phyloP scores from a whole-genome alignment of 1,140 invertebrate genomes.

The Diprion similis region DNA sequence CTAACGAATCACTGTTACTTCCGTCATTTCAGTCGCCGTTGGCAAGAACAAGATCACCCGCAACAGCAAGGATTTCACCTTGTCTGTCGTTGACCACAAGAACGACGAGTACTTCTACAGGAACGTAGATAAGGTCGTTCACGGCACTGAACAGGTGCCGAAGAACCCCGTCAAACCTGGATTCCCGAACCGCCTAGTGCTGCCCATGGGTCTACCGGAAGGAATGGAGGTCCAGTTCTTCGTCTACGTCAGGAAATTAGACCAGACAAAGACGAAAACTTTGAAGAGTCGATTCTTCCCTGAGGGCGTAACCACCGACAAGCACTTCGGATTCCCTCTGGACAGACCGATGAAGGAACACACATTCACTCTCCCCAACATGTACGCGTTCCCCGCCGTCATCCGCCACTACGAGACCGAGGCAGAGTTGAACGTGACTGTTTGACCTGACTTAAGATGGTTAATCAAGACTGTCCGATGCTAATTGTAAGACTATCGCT shows the following conservation, averaged over 20 bases:
- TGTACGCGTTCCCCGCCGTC: slow-evolving; percentile 69
- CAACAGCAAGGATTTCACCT: slow-evolving; percentile 47
- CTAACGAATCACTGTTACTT: not conserved
- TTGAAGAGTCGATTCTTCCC: slow-evolving; percentile 24
- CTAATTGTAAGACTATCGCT: too few relatives aligned
- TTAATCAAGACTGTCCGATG: not conserved
- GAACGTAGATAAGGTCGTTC: slow-evolving; percentile 43
- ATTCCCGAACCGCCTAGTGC: slow-evolving; percentile 69
- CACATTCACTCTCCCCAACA: slow-evolving; percentile 69
- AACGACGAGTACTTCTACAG: slow-evolving; percentile 42
- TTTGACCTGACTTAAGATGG: not conserved
- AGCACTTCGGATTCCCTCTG: slow-evolving; percentile 72
- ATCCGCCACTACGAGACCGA: slow-evolving; percentile 65
- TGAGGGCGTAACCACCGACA: slow-evolving; percentile 43
- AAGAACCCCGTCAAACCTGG: slow-evolving; percentile 47
- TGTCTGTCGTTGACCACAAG: slow-evolving; percentile 38
- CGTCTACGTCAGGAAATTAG: slow-evolving; percentile 68
- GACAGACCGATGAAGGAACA: slow-evolving; percentile 67
- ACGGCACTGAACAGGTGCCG: slow-evolving; percentile 30
- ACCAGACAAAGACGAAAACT: slow-evolving; percentile 31
- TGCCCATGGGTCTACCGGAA: slow-evolving; percentile 71
- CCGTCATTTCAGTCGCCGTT: slow-evolving; percentile 39
- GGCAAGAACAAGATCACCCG: slow-evolving; percentile 48
- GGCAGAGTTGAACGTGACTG: not conserved
- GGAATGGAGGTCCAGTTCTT: slow-evolving; percentile 72